Evolutionary conservation across 2,888 invertebrate species (phyloP).

Genomic region (Strigamia maritima): DNA sequence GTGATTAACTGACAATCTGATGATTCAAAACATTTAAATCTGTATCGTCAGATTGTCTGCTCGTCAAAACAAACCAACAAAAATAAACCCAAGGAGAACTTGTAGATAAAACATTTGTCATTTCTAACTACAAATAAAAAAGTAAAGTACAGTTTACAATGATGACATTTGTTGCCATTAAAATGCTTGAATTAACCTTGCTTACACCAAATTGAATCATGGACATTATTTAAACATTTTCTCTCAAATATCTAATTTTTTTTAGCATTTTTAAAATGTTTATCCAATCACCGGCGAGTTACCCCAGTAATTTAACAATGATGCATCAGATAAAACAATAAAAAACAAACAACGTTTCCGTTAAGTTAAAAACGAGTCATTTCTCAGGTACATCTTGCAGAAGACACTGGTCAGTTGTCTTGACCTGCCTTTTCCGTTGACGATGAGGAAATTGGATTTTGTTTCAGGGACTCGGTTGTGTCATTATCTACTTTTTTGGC

Average conservation of each 20-base stretch:
- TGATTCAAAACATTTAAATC: background rate
- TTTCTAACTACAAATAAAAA: background rate
- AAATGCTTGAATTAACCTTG: background rate
- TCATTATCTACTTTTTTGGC: background rate
- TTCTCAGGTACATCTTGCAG: constrained; percentile 27
- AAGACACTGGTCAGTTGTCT: constrained; percentile 27
- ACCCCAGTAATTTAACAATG: constrained; percentile 10
- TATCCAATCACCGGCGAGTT: constrained; percentile 3
- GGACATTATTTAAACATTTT: background rate
- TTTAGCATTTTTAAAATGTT: background rate
- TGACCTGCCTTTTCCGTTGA: background rate
- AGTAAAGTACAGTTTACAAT: background rate
- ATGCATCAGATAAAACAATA: constrained; percentile 19
- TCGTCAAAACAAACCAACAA: background rate
- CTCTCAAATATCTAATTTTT: background rate
- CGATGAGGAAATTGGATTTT: background rate
- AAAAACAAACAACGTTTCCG: constrained; percentile 3
- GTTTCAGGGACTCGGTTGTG: background rate
- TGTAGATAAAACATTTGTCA: background rate
- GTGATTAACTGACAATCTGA: background rate
- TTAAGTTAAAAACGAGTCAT: background rate
- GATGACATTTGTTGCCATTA: constrained; percentile 6
- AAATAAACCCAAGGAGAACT: background rate
- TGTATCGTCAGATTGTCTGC: background rate
- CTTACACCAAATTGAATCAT: background rate